Base-by-base conservation (phyloP, 2,888 invertebrate genomes). In the Trachelus troglodyta region DNA sequence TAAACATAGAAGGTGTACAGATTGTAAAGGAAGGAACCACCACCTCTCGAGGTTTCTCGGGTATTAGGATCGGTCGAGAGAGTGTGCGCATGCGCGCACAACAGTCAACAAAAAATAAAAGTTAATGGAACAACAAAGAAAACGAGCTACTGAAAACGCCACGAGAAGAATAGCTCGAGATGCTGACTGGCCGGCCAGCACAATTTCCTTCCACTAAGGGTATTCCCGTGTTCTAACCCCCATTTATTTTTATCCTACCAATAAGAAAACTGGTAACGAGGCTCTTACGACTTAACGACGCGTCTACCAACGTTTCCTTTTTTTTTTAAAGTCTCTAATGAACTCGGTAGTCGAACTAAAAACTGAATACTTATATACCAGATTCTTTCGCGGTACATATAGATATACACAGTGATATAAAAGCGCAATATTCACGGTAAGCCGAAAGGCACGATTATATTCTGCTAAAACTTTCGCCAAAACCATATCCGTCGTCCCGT, bases 91-190 rank as follows among this genome's bases (percentile, higher is more conserved):
- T 56, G 56, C 56, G 56, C 56, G 56, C 56, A 23, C 56, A 23
- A 56, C 23, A 56, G 78, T 77, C 75, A 79, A 82, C 81, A 83
- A 82, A 85, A 86, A 87, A 87, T 87, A 86, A 83, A 84, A 87
- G 86, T 87, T 87, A 87, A 87, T 87, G 87, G 87, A 87, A 86
- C 84, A 83, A 84, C 82, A 82, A 83, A 85, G 83, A 83, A 80
- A 79, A 82, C 77, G 12, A 73, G 69, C 12, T 34, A 40, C 56
- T 69, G 79, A 56, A 40, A 73, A 56, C 79, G 73, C 74, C 77
- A 78, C 80, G 73, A 23, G 81, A 79, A 77, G 80, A 80, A 75
- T 77, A 77, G 79, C 77, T 80, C 78, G 40, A 79, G 80, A 81
- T 69, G 75, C 56, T 77, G n/a, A 34, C 75, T 12, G 68, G 69